Percentiles rank a stretch among this genome's conserved stretches.
Conservation (phyloP, 2,113 vertebrate species). For the Peromyscus polionotus region DNA sequence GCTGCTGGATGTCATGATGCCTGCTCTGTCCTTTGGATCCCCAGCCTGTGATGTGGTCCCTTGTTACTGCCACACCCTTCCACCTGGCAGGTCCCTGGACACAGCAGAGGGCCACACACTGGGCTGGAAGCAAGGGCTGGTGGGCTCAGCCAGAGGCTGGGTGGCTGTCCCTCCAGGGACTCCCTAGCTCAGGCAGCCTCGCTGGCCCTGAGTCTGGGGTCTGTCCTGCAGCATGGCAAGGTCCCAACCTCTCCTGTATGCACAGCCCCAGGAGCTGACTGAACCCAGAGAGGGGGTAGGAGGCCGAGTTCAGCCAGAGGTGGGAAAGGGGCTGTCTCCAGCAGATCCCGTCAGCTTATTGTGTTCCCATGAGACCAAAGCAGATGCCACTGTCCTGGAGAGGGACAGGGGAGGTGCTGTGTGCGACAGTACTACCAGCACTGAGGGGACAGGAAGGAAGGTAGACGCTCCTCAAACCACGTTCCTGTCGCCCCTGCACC, state of each 20-base stretch:
- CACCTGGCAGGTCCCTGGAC: neutral
- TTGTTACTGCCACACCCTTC: neutral
- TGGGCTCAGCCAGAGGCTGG: neutral
- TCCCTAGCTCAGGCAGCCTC: neutral
- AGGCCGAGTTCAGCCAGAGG: neutral
- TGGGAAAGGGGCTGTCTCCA: neutral
- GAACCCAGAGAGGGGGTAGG: neutral
- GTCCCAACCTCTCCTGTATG: neutral
- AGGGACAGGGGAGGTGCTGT: neutral
- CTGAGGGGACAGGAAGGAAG: no score
- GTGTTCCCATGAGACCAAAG: neutral
- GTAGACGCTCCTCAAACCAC: no score
- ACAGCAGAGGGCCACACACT: neutral
- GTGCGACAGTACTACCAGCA: neutral
- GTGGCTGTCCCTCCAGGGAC: neutral
- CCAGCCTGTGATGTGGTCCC: no score
- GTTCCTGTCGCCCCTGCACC: no score
- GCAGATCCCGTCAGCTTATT: neutral
- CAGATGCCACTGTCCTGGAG: neutral
- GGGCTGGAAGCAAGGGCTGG: no score
- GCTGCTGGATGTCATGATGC: no score
- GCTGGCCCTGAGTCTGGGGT: neutral
- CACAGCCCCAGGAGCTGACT: neutral
- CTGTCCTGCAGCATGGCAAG: neutral
- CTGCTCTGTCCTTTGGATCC: neutral